Percentiles rank a stretch among this genome's conserved stretches.
These are phyloP conservation scores for Gallinago paraguaiae DNA, from an alignment of 2,113 vertebrate species.

Conservation along the genomic window DNA sequence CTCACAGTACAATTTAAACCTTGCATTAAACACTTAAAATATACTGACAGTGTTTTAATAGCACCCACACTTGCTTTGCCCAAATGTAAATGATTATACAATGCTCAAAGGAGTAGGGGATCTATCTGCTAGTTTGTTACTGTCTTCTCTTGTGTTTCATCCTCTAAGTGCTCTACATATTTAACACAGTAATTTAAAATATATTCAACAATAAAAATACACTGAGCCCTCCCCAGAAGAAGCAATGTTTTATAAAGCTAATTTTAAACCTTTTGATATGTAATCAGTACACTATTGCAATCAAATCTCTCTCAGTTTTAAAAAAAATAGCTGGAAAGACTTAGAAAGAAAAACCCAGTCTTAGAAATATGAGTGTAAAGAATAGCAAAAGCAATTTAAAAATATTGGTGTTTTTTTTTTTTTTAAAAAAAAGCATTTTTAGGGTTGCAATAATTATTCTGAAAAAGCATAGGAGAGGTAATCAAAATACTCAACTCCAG, in stretches of 20 bases:
- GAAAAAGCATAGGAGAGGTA: neutral
- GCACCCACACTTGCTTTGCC: neutral
- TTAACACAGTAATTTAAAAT: neutral
- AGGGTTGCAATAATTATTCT: neutral
- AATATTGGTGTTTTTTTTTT: neutral
- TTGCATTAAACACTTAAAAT: neutral
- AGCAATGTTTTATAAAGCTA: neutral
- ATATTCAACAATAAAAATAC: neutral
- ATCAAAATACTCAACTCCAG: neutral
- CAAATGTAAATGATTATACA: neutral
- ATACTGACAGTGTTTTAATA: neutral
- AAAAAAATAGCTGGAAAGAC: neutral
- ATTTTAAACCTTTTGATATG: neutral
- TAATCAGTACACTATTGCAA: neutral
- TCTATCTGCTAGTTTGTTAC: neutral
- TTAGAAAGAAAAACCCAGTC: neutral
- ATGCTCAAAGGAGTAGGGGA: neutral
- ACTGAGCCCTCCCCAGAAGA: neutral
- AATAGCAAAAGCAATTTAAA: neutral
- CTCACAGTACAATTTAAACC: neutral
- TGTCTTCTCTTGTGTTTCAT: neutral
- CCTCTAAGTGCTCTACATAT: neutral
- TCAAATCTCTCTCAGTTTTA: neutral
- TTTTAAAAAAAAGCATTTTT: neutral
- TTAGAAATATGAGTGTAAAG: neutral